A percentile compares a stretch with the other conserved stretches of the same genome.
These are phyloP conservation scores for Spisula subtruncata DNA, from an alignment of 2,888 invertebrate genomes.

Conservation along the genomic window DNA sequence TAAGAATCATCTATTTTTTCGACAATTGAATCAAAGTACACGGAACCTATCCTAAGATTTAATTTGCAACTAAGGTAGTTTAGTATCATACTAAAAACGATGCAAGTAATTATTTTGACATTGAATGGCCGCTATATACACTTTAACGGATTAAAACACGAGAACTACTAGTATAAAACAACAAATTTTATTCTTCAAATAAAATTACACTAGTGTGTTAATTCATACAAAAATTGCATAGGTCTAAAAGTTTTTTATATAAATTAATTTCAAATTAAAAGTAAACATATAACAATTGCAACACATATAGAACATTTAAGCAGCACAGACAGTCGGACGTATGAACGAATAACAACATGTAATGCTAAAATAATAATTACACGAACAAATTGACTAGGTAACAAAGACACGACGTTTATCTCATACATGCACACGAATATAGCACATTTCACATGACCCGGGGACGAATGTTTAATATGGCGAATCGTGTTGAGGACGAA, in stretches of 20 bases:
- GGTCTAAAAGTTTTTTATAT: background rate
- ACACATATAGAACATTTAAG: background rate
- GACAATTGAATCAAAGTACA: too few species aligned
- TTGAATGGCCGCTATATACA: too few species aligned
- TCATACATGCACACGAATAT: background rate
- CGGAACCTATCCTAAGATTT: too few species aligned
- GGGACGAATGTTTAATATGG: background rate
- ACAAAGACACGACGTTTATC: background rate
- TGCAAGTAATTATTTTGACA: too few species aligned
- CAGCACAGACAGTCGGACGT: background rate
- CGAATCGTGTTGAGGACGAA: background rate
- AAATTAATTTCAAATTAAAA: background rate
- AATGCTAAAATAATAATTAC: background rate
- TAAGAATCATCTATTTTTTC: too few species aligned
- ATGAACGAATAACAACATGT: background rate
- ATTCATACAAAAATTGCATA: background rate
- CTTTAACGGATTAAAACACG: too few species aligned
- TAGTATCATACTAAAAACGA: too few species aligned
- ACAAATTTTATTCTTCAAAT: background rate
- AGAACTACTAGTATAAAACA: too few species aligned
- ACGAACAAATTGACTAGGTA: background rate
- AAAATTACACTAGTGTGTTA: background rate
- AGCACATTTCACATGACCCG: background rate
- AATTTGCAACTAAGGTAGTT: too few species aligned
- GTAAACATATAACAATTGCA: background rate